These are phyloP conservation scores for Gadopsis marmoratus DNA, from an alignment of 2,797 vertebrate species.

Conservation along the genomic window DNA sequence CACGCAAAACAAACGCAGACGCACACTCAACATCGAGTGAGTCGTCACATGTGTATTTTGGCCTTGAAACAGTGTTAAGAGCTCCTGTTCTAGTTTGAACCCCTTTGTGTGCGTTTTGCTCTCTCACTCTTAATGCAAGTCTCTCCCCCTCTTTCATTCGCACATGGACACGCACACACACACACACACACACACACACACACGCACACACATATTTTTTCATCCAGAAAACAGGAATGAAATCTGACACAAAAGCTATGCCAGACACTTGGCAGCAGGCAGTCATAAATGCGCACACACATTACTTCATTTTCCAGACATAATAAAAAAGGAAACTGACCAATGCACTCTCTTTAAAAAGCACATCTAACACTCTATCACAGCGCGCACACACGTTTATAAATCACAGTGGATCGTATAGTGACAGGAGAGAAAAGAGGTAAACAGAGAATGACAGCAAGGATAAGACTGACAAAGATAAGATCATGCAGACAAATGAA, in stretches of 20 bases:
- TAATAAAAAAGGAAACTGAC: slow-evolving; percentile 28
- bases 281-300: slow-evolving; percentile 19
- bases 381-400: not conserved
- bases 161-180: not conserved
- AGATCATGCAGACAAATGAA: not conserved
- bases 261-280: slow-evolving; percentile 34
- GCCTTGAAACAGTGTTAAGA: not conserved
- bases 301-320: slow-evolving; percentile 19
- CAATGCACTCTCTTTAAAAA: not conserved
- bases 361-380: not conserved
- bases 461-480: slow-evolving; percentile 1
- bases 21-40: not conserved
- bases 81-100: not conserved
- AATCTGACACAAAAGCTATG: slow-evolving; percentile 52
- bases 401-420: not conserved
- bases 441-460: not conserved
- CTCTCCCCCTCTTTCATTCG: not conserved
- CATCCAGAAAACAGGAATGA: slow-evolving; percentile 35
- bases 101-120: not conserved
- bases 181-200: slow-evolving; percentile 11
- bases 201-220: slow-evolving; percentile 2
- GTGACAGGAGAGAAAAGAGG: not conserved
- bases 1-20: not conserved
- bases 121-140: not conserved
- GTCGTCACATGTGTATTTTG: not conserved